These are phyloP conservation scores for Macroramphosus scolopax DNA, from an alignment of 2,797 vertebrate species.

Conservation along the genomic window DNA sequence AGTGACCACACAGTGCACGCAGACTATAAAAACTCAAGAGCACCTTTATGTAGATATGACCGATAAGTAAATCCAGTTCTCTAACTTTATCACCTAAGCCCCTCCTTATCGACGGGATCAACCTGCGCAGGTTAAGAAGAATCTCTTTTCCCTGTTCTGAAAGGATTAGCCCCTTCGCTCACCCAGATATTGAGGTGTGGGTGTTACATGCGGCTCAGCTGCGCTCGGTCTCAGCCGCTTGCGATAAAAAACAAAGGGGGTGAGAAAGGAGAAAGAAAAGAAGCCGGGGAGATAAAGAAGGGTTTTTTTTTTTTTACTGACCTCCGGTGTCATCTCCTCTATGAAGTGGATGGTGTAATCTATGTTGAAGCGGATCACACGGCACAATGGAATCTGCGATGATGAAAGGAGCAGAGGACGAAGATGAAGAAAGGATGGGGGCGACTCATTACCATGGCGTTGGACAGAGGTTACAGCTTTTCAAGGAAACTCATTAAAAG, in stretches of 20 bases:
- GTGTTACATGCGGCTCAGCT: slow-evolving; percentile 53
- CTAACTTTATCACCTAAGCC: slow-evolving; percentile 50
- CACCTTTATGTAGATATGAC: slow-evolving; percentile 34
- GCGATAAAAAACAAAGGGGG: slow-evolving; percentile 61
- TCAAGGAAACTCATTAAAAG: slow-evolving; percentile 71
- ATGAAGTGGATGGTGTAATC: slow-evolving; percentile 99
- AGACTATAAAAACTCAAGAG: slow-evolving; percentile 7
- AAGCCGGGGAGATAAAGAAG: slow-evolving; percentile 49
- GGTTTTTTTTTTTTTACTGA: slow-evolving; percentile 78
- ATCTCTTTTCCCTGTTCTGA: slow-evolving; percentile 37
- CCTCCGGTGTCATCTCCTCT: slow-evolving; percentile 98
- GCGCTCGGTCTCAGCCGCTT: slow-evolving; percentile 40
- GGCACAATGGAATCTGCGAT: slow-evolving; percentile 93
- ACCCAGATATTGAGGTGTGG: slow-evolving; percentile 34
- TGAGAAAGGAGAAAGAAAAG: slow-evolving; percentile 36
- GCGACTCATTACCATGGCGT: slow-evolving; percentile 57
- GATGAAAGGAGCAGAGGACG: slow-evolving; percentile 55
- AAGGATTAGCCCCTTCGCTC: slow-evolving; percentile 63
- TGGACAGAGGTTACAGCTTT: slow-evolving; percentile 65
- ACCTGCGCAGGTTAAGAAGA: slow-evolving; percentile 36
- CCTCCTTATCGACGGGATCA: slow-evolving; percentile 53
- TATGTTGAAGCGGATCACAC: slow-evolving; percentile 99
- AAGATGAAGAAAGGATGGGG: slow-evolving; percentile 39
- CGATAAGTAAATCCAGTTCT: slow-evolving; percentile 61
- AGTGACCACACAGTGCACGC: not conserved